Evolutionary conservation across 2,797 vertebrate genomes (phyloP).

Genomic region (Mionectes olivaceus): DNA sequence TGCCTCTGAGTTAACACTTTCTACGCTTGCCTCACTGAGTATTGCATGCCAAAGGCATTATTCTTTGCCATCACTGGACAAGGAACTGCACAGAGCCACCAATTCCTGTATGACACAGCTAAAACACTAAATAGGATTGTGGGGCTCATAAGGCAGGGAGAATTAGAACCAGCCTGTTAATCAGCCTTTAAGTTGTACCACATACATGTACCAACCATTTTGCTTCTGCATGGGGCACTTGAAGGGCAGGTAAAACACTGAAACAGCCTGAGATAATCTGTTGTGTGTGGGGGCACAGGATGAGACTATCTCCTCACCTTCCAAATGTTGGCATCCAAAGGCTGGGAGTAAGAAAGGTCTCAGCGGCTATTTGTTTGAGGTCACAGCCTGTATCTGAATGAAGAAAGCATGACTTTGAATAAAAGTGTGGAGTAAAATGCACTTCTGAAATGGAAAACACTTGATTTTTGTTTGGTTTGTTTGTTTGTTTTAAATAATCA

Average conservation of each 20-base stretch:
- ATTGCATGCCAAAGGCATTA: not conserved
- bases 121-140: not conserved
- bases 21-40: not conserved
- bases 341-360: not conserved
- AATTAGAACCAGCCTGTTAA: slow-evolving; percentile 9
- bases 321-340: not conserved
- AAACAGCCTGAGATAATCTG: not conserved
- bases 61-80: not conserved
- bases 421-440: not conserved
- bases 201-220: not conserved
- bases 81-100: not conserved
- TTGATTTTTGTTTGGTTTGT: not conserved
- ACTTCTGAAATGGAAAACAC: not conserved
- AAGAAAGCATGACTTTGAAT: not conserved
- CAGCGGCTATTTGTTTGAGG: not conserved
- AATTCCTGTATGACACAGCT: not conserved
- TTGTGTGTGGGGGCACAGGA: not conserved
- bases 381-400: not conserved
- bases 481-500: not conserved
- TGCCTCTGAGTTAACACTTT: slow-evolving; percentile 20
- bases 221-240: not conserved
- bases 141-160: not conserved
- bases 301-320: accelerated
- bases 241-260: not conserved
- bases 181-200: not conserved